Evolutionary conservation across 2,113 vertebrate species (phyloP), one percentile per base, ranked within the genome.

Genomic region (Grammatotria lemairii): DNA sequence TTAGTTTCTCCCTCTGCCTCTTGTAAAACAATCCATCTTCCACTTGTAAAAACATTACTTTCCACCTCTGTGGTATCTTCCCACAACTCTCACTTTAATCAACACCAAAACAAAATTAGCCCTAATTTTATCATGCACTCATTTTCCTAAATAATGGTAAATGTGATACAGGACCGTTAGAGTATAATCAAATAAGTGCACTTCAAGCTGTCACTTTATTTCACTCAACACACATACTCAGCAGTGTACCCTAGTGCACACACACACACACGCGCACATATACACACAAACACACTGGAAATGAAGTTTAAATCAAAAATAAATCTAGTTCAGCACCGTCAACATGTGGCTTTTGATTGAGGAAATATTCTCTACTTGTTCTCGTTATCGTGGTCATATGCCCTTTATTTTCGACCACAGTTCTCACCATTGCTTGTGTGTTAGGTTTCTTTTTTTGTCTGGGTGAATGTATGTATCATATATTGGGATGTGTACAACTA

Each of bases 21-120:
- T 94, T 88, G 92, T 93, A 92, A 94, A 94, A 94, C 82, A 91
- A 95, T 93, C 92, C 86, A 87, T 91, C 93, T 87, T 90, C 84
- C 85, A 90, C 92, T 92, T 88, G 82, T 87, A 91, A 91, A 94
- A 94, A 88, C 91, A 92, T 87, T 88, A 86, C 88, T 89, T 88
- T 83, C 81, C 42, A 51, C 57, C 65, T 33, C 81, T 47, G 55
- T 82, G 26, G 8, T 75, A 80, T 80, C 49, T n/a, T 85, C 80
- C 84, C 87, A 83, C 81, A 81, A 84, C 82, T 90, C 82, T 68
- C 42, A 4, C 85, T 92, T 86, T 83, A 83, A 90, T 89, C 78
- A 83, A 86, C 55, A 53, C 3, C 12, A 42, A 94, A 94, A 93
- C 68, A 83, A 86, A 83, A 93, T 94, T 91, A 94, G 26, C 42